Evolutionary conservation across 2,888 invertebrate genomes (phyloP).

Genomic region (Nomada lathburiana): DNA sequence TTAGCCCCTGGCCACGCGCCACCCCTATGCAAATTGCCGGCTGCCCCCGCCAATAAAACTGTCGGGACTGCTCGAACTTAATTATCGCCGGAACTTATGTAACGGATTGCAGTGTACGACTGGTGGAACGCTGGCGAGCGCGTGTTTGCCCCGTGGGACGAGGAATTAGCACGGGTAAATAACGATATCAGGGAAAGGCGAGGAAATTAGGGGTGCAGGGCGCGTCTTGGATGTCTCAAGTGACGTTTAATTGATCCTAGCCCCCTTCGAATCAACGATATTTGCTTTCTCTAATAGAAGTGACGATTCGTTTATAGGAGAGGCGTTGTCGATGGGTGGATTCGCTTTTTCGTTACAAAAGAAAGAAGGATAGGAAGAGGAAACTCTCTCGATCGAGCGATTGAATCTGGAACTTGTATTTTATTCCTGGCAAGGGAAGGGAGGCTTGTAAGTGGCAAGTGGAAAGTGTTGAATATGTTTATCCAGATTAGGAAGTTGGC

Average conservation of each 20-base stretch:
- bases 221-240: too few relatives aligned
- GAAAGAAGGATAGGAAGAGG: neutral
- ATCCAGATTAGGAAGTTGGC: conserved; percentile 16
- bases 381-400: neutral
- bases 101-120: conserved; percentile 48
- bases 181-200: conserved; percentile 29
- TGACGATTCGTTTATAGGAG: neutral
- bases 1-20: conserved; percentile 50
- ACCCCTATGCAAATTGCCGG: conserved; percentile 61
- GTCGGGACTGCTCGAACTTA: conserved; percentile 64
- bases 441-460: neutral
- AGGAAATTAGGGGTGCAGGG: conserved; percentile 9
- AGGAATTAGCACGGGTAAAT: conserved; percentile 53
- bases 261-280: conserved; percentile 18
- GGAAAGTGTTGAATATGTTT: conserved; percentile 12
- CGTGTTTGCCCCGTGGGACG: conserved; percentile 22
- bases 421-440: neutral
- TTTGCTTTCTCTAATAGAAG: conserved; percentile 10
- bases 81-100: conserved; percentile 64
- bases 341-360: too few relatives aligned
- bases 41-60: conserved; percentile 62
- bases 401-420: neutral
- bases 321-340: neutral
- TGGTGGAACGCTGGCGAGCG: conserved; percentile 17
- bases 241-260: conserved; percentile 33